phyloP scores from a whole-genome alignment of 2,888 invertebrate genomes.

The Hirtodrosophila confusa region DNA sequence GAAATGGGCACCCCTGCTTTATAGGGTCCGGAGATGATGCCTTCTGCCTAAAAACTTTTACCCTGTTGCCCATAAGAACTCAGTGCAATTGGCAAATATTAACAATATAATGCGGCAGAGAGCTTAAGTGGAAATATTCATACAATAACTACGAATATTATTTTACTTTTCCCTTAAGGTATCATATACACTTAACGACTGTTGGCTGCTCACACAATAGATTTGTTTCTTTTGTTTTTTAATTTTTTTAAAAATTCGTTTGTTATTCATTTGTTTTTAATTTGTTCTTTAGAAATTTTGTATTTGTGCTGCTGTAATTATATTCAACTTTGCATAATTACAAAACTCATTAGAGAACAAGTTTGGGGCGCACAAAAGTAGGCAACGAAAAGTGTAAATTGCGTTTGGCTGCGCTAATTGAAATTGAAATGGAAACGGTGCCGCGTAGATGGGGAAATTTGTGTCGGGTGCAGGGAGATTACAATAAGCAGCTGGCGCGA shows the following conservation, averaged over 20 bases:
- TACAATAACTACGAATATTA: too few relatives aligned
- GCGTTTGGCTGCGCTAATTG: conserved; percentile 40
- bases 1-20: too few relatives aligned
- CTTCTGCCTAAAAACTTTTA: too few relatives aligned
- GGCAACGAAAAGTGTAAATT: conserved; percentile 49
- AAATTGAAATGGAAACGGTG: conserved; percentile 38
- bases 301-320: conserved; percentile 41
- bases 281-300: conserved; percentile 38
- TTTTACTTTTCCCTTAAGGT: too few relatives aligned
- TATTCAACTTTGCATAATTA: conserved; percentile 68
- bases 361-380: conserved; percentile 41
- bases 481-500: conserved; percentile 29
- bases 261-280: conserved; percentile 8
- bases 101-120: too few relatives aligned
- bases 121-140: too few relatives aligned
- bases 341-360: conserved; percentile 67
- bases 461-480: conserved; percentile 2
- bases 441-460: not conserved
- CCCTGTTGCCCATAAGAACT: too few relatives aligned
- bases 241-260: conserved; percentile 16
- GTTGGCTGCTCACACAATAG: too few relatives aligned
- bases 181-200: too few relatives aligned
- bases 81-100: too few relatives aligned
- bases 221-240: not conserved
- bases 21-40: too few relatives aligned